Evolutionary conservation across 2,888 invertebrate genomes (phyloP).

Genomic region (Oscheius sp.): DNA sequence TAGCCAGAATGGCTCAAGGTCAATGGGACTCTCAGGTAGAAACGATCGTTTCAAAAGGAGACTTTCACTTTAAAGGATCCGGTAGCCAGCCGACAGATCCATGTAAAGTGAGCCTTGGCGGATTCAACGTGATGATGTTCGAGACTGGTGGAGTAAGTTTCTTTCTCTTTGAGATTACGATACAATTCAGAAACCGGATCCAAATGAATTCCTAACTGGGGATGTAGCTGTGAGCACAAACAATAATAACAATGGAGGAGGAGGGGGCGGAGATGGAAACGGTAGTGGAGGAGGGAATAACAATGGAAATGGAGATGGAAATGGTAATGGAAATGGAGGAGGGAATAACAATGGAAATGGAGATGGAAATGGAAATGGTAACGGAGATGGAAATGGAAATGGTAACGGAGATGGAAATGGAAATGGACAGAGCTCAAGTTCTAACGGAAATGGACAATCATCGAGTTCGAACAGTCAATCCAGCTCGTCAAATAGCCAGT

Average conservation of each 20-base stretch:
- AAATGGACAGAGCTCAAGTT: neutral
- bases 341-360: neutral
- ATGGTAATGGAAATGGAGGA: neutral
- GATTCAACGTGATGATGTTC: neutral
- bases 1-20: neutral
- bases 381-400: neutral
- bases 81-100: neutral
- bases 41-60: neutral
- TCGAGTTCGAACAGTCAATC: neutral
- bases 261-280: neutral
- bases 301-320: neutral
- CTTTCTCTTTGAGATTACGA: neutral
- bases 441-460: too few species aligned
- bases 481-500: too few species aligned
- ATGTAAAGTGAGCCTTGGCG: neutral
- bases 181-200: neutral
- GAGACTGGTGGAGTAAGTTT: neutral
- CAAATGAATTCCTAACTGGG: neutral
- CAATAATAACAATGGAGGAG: neutral
- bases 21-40: neutral
- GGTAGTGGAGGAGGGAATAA: neutral
- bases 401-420: neutral
- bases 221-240: neutral
- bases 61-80: conserved; percentile 5
- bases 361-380: neutral